These are phyloP conservation scores for Trichonephila clavata DNA, from an alignment of 1,140 invertebrate genomes.

Conservation along the genomic window DNA sequence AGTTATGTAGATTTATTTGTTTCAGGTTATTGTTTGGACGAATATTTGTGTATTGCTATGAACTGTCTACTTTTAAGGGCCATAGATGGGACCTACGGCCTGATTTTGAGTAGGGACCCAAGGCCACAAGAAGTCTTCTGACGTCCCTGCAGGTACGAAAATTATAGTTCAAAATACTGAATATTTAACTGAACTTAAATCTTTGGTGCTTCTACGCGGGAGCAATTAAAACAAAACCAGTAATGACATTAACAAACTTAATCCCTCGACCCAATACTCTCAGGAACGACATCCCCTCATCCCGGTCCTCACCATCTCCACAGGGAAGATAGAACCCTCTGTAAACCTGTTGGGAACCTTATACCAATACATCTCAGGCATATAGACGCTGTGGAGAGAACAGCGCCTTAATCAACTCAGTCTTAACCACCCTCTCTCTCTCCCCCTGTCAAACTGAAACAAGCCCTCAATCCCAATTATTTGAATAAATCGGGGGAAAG, in stretches of 20 bases:
- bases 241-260: neutral
- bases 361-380: neutral
- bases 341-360: neutral
- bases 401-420: conserved; percentile 45
- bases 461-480: conserved; percentile 57
- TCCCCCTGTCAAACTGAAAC: conserved; percentile 21
- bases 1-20: too few species aligned
- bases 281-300: neutral
- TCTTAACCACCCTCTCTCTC: conserved; percentile 17
- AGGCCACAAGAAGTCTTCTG: too few species aligned
- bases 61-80: too few species aligned
- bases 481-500: conserved; percentile 35
- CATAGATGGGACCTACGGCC: too few species aligned
- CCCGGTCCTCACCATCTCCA: neutral
- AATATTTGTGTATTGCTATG: too few species aligned
- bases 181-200: too few species aligned
- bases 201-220: neutral
- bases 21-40: too few species aligned
- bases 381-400: neutral
- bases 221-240: neutral
- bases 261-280: neutral
- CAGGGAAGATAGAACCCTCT: neutral
- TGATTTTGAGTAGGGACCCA: too few species aligned
- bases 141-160: too few species aligned
- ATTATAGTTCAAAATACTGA: too few species aligned